These are phyloP conservation scores for Argyresthia goedartella DNA, from an alignment of 2,888 invertebrate genomes.

Conservation along the genomic window DNA sequence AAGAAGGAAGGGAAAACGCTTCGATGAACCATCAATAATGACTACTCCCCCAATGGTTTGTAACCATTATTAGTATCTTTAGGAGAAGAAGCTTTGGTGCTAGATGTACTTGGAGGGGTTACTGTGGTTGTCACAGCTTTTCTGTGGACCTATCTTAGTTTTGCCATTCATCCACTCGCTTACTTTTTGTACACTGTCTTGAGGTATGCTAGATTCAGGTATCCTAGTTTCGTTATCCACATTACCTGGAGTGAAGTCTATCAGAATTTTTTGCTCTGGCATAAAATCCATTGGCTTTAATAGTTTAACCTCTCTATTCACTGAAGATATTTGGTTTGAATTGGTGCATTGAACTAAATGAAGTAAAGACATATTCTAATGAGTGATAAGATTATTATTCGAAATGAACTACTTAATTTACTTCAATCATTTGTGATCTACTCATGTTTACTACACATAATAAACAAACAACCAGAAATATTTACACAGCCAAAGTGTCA, in stretches of 20 bases:
- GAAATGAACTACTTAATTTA: too few species aligned
- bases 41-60: background rate
- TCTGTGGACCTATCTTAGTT: background rate
- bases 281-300: conserved; percentile 25
- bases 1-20: too few species aligned
- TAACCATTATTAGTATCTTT: background rate
- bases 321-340: background rate
- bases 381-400: too few species aligned
- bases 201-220: background rate
- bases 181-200: background rate
- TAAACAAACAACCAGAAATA: too few species aligned
- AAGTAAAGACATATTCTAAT: too few species aligned
- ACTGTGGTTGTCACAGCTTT: background rate
- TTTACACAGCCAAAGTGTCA: too few species aligned
- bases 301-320: conserved; percentile 10
- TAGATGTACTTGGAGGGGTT: background rate
- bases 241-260: too few species aligned
- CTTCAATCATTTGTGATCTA: too few species aligned
- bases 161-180: background rate
- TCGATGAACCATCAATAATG: too few species aligned
- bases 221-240: background rate
- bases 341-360: too few species aligned
- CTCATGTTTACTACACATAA: too few species aligned
- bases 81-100: background rate
- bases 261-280: background rate